Evolutionary conservation across 1,140 invertebrate genomes (phyloP), one percentile per base, ranked within the genome.

Genomic region (Bombus superbus): DNA sequence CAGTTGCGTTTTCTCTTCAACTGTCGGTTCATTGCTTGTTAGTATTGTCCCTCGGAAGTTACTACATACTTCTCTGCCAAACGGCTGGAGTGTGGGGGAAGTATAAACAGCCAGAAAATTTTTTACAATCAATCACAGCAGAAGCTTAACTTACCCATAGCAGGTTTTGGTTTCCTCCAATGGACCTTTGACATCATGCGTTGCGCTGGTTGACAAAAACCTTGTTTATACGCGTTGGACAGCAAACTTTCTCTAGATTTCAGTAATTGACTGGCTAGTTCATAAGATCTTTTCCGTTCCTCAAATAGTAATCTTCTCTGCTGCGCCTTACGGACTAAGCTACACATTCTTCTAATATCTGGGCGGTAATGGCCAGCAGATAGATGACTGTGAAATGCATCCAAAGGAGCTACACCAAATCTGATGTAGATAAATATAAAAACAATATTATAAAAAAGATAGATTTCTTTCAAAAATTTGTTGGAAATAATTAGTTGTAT

Each of bases 231-330:
- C 0, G 96, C 96, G 89, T 96, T 95, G 76, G 96, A 95, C 42
- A 97, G 87, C 64, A 98, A 94, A 91, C 96, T 96, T 89, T 97
- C 96, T 85, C 97, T 95, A 2, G 97, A 97, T 42, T 97, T 95
- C 22, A 98, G 91, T 25, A 98, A 91, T 64, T 96, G 95, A 85
- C 95, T 94, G 72, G 96, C 96, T 35, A 97, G 88, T 38, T 96
- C 95, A 86, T 96, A 96, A 0, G 96, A 93, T 22, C 95, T 94
- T 89, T 96, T 96, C 18, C 95, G 93, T 87, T 96, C 95, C 72
- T 96, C 96, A 89, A 96, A 97, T 91, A 96, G 95, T 83, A 97
- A 96, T 91, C 98, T 97, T 86, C 96, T 96, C 53, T 96, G 96
- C 88, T 97, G 96, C 3, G 97, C 97, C 92, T 97, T 97, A 57